Evolutionary conservation across 2,113 vertebrate species (phyloP).

Genomic region (Leptosomus discolor): DNA sequence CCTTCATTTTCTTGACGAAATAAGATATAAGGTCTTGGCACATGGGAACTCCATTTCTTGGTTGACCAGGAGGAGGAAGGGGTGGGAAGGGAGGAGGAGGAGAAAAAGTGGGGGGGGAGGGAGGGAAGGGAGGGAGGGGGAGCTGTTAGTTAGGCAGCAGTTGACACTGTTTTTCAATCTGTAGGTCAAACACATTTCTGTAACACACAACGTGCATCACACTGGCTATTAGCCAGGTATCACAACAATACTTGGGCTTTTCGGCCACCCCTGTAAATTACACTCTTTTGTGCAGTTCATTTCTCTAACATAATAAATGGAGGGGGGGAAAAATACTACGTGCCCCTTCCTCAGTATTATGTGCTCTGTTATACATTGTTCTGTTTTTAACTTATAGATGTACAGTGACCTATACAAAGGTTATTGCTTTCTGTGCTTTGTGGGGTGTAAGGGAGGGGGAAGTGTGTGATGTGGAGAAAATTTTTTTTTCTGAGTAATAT

Average conservation of each 20-base stretch:
- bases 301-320: background rate
- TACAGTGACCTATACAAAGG: slow-evolving; percentile 23
- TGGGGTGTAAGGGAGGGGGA: background rate
- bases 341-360: background rate
- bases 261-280: background rate
- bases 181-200: slow-evolving; percentile 71
- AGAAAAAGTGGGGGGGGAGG: background rate
- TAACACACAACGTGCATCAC: background rate
- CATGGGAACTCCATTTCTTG: slow-evolving; percentile 26
- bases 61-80: slow-evolving; percentile 57
- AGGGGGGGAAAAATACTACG: background rate
- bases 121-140: background rate
- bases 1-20: background rate
- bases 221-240: slow-evolving; percentile 30
- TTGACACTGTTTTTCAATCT: slow-evolving; percentile 69
- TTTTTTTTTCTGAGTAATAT: background rate
- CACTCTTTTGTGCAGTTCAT: background rate
- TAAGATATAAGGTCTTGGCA: background rate
- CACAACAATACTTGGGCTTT: background rate
- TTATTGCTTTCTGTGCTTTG: background rate
- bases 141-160: slow-evolving; percentile 62
- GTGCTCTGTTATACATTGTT: background rate
- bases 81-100: background rate
- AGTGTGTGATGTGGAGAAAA: background rate
- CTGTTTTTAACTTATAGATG: background rate